Conservation (phyloP, 2,113 vertebrate genomes). For the Nannobrachium achirus region DNA sequence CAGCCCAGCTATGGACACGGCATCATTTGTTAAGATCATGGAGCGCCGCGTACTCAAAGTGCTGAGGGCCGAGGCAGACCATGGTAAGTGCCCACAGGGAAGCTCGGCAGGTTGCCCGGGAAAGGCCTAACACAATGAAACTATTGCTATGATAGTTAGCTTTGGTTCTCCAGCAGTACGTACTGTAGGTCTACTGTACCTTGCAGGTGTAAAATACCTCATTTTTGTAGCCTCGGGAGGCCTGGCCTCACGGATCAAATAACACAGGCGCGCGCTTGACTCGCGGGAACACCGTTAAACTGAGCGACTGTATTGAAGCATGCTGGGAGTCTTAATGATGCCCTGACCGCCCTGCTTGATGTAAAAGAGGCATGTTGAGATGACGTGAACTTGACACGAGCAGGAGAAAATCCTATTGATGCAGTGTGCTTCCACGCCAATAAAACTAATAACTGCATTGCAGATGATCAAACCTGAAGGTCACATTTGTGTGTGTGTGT, state of each 20-base stretch:
- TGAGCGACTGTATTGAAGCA: background rate
- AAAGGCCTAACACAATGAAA: background rate
- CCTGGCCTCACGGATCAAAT: background rate
- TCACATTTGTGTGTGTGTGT: conserved; percentile 46
- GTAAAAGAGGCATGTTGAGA: background rate
- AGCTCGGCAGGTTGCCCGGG: background rate
- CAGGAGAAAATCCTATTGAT: conserved; percentile 22
- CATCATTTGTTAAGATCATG: conserved; percentile 64
- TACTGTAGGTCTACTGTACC: background rate
- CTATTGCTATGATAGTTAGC: background rate
- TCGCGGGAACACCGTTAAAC: background rate
- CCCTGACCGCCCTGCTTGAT: background rate
- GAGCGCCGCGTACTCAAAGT: conserved; percentile 61
- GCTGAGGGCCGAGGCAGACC: conserved; percentile 45
- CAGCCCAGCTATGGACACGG: conserved; percentile 45
- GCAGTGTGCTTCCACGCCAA: conserved; percentile 44
- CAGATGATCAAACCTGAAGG: conserved; percentile 72
- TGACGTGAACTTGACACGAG: conserved; percentile 6
- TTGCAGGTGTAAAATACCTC: background rate
- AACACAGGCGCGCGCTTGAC: background rate
- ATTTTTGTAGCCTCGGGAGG: background rate
- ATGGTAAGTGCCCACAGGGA: conserved; percentile 61
- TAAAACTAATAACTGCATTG: conserved; percentile 72
- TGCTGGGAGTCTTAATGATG: background rate
- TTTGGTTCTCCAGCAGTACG: background rate